A percentile compares a stretch with the other conserved stretches of the same genome.
These are phyloP conservation scores for Lipophrys pholis DNA, from an alignment of 2,113 vertebrate genomes.

Conservation along the genomic window DNA sequence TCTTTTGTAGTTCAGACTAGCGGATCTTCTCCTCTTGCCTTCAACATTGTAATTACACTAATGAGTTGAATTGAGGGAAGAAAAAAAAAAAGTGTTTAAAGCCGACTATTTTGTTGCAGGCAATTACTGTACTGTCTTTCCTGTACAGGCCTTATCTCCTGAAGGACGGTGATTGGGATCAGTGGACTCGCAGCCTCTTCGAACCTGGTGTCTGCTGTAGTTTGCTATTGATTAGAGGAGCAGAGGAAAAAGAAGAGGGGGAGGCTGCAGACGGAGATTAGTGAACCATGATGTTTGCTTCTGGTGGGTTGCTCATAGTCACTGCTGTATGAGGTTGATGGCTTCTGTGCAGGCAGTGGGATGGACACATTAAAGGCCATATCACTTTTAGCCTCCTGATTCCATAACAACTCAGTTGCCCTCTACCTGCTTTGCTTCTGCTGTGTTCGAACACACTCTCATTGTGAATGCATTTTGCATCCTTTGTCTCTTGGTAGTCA, in stretches of 20 bases:
- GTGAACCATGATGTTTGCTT: constrained; percentile 47
- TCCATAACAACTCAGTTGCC: constrained; percentile 5
- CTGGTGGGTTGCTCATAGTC: constrained; percentile 26
- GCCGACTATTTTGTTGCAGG: constrained; percentile 54
- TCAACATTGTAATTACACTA: constrained; percentile 69
- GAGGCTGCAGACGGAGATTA: constrained; percentile 58
- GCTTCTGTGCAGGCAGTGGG: constrained; percentile 12
- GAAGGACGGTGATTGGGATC: constrained; percentile 67
- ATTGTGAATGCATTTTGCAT: not conserved
- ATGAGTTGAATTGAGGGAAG: constrained; percentile 54
- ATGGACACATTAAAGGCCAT: constrained; percentile 10
- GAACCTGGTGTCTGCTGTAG: constrained; percentile 48
- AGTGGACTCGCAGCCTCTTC: constrained; percentile 50
- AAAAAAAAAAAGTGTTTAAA: constrained; percentile 21
- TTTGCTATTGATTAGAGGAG: constrained; percentile 65
- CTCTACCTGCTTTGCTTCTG: not conserved
- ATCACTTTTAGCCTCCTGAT: constrained; percentile 19
- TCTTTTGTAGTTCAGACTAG: constrained; percentile 16
- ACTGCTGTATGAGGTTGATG: constrained; percentile 11
- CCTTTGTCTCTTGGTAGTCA: not conserved
- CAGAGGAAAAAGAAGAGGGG: constrained; percentile 41
- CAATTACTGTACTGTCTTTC: constrained; percentile 65
- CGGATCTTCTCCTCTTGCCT: constrained; percentile 45
- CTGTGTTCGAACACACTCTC: constrained; percentile 6
- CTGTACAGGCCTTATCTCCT: constrained; percentile 60